Evolutionary conservation across 1,140 invertebrate species (phyloP).

Genomic region (Euura saliciscinereae): DNA sequence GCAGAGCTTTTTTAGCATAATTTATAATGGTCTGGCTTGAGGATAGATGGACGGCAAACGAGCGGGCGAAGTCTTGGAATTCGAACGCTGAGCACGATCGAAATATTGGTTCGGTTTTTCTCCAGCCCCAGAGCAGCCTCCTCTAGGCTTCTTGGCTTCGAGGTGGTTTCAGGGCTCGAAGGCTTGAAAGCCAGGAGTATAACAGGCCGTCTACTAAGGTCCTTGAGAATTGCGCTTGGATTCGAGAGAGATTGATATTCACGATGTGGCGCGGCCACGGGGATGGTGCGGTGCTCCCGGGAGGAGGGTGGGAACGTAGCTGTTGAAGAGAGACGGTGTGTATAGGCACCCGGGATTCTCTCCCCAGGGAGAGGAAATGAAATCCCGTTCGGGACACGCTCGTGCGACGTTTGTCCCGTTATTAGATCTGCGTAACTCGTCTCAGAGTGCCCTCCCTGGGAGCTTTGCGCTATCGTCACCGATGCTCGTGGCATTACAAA

Average conservation of each 20-base stretch:
- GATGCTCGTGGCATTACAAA: constrained; percentile 13
- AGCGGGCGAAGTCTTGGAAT: background rate
- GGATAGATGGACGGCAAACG: no score
- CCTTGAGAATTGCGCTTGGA: background rate
- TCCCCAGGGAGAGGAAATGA: constrained; percentile 40
- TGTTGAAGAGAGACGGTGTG: constrained; percentile 14
- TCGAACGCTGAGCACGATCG: constrained; percentile 2
- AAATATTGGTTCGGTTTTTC: background rate
- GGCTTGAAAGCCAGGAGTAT: background rate
- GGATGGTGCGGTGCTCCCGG: constrained; percentile 12
- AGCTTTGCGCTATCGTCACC: background rate
- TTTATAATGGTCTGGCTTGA: no score
- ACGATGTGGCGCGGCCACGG: constrained; percentile 1
- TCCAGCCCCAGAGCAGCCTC: background rate
- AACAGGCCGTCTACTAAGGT: background rate
- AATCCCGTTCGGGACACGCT: constrained; percentile 40
- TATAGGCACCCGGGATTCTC: background rate
- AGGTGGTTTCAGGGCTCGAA: background rate
- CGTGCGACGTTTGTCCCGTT: constrained; percentile 43
- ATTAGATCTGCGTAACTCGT: constrained; percentile 44
- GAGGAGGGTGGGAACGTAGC: constrained; percentile 9
- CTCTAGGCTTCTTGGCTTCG: constrained; percentile 1
- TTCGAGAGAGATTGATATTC: constrained; percentile 10
- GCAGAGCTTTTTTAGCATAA: no score
- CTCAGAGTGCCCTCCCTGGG: constrained; percentile 21